Percentiles rank a stretch among this genome's conserved stretches.
These are phyloP conservation scores for Atlantisia rogersi DNA, from an alignment of 2,113 vertebrate species.

Conservation along the genomic window DNA sequence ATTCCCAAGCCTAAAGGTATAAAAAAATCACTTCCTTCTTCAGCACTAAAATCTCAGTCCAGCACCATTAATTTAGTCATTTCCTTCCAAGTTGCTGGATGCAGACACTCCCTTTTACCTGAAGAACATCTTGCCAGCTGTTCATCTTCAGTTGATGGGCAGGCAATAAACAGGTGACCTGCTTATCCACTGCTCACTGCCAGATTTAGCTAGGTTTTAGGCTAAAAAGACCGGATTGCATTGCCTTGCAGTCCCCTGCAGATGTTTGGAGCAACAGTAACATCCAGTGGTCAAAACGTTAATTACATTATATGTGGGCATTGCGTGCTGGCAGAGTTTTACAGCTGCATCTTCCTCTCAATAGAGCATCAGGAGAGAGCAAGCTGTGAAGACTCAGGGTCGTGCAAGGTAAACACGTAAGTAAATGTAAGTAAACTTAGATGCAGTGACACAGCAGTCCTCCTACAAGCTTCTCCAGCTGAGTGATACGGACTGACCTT, in stretches of 20 bases:
- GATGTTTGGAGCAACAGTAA: constrained; percentile 61
- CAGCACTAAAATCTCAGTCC: not conserved
- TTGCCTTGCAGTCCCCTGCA: not conserved
- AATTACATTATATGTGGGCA: constrained; percentile 21
- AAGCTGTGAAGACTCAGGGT: not conserved
- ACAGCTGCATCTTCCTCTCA: not conserved
- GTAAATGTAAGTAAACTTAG: not conserved
- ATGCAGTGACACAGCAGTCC: not conserved
- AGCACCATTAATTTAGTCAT: not conserved
- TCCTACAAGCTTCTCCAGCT: not conserved
- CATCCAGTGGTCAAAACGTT: constrained; percentile 67
- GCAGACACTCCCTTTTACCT: not conserved
- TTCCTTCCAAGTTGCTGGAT: not conserved
- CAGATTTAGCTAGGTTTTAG: not conserved
- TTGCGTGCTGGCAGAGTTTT: not conserved
- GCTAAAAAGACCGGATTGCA: not conserved
- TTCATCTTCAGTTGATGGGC: not conserved
- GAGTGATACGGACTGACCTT: not conserved
- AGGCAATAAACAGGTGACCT: not conserved
- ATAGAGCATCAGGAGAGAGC: not conserved
- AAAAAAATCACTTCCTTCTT: not conserved
- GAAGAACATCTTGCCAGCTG: not conserved
- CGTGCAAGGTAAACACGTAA: fast-evolving
- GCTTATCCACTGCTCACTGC: not conserved
- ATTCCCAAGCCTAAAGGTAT: not conserved